Evolutionary conservation across 2,113 vertebrate species (phyloP).

Genomic region (Melanerpes formicivorus): DNA sequence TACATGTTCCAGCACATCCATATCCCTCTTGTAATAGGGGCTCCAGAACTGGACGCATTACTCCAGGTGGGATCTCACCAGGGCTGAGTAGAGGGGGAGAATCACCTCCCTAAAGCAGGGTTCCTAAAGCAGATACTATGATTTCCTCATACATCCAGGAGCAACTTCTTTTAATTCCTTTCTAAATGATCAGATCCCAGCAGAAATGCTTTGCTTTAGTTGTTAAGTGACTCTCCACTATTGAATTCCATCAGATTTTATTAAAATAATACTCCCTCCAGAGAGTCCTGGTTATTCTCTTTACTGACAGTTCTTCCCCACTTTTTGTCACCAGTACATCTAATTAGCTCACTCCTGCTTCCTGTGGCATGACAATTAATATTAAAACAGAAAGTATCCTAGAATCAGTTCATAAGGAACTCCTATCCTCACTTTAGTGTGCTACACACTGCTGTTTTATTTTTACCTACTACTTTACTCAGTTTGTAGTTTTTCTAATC

Average conservation of each 20-base stretch:
- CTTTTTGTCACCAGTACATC: not conserved
- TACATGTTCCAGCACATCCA: too few relatives aligned
- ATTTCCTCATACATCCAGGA: not conserved
- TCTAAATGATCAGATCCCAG: not conserved
- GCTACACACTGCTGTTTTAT: not conserved
- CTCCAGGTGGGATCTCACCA: too few relatives aligned
- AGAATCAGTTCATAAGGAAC: not conserved
- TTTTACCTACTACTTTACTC: not conserved
- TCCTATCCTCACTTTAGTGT: not conserved
- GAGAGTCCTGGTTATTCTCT: not conserved
- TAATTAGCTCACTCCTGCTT: not conserved
- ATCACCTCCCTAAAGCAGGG: too few relatives aligned
- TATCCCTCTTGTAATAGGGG: too few relatives aligned
- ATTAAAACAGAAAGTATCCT: not conserved
- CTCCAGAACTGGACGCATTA: too few relatives aligned
- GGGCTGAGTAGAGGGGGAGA: too few relatives aligned
- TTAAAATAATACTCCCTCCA: not conserved
- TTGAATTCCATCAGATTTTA: not conserved
- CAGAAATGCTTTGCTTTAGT: not conserved
- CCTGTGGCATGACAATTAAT: not conserved
- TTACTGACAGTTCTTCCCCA: not conserved
- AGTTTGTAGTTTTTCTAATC: not conserved
- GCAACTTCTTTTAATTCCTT: not conserved
- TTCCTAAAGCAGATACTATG: not conserved
- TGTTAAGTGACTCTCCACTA: not conserved